Conservation (phyloP, 2,888 invertebrate genomes). For the Brenthis daphne region DNA sequence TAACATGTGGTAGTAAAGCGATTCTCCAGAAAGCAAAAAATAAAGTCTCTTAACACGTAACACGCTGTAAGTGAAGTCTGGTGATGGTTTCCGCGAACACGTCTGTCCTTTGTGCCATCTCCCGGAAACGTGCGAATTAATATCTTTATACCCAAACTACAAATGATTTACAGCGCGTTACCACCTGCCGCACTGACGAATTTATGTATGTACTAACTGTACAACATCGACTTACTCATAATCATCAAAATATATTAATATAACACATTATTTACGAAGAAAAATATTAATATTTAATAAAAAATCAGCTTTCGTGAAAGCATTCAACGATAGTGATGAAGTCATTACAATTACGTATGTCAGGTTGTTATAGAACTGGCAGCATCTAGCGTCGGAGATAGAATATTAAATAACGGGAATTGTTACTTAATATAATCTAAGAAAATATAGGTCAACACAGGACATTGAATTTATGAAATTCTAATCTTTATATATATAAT, state of each 20-base stretch:
- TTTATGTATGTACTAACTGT: constrained; percentile 27
- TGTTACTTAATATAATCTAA: too few relatives aligned
- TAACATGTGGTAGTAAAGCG: too few relatives aligned
- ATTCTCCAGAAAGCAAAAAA: not conserved
- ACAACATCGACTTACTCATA: constrained; percentile 1
- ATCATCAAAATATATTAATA: constrained; percentile 1
- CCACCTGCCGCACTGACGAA: constrained; percentile 31
- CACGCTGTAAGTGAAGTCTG: not conserved
- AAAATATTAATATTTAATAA: too few relatives aligned
- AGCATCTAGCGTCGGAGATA: too few relatives aligned
- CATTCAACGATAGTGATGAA: too few relatives aligned
- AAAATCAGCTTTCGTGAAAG: too few relatives aligned
- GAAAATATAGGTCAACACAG: too few relatives aligned
- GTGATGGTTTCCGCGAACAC: constrained; percentile 21
- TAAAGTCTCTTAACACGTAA: constrained; percentile 1
- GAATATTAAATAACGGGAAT: too few relatives aligned
- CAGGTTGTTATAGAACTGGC: too few relatives aligned
- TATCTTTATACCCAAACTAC: constrained; percentile 26
- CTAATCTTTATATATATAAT: too few relatives aligned
- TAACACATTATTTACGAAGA: not conserved
- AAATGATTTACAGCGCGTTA: constrained; percentile 31
- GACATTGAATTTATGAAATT: too few relatives aligned
- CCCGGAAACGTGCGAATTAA: constrained; percentile 24
- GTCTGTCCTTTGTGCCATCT: constrained; percentile 21
- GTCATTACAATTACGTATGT: too few relatives aligned